Percentiles rank a stretch among this genome's conserved stretches.
Evolutionary conservation across 2,113 vertebrate species (phyloP).

Genomic region (Heterotilapia buettikoferi): DNA sequence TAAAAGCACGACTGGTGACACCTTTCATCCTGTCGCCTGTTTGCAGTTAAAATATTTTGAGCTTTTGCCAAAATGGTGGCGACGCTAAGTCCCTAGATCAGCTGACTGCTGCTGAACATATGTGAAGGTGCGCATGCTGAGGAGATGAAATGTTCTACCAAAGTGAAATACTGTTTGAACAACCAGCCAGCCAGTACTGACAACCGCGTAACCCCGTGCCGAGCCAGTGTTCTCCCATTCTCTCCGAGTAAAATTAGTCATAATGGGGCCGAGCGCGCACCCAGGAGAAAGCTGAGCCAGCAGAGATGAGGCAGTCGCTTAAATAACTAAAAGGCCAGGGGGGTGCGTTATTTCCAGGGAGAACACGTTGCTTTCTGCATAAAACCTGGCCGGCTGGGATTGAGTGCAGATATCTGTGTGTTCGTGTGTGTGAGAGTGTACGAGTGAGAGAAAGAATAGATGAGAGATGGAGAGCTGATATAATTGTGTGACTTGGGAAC

Average conservation of each 20-base stretch:
- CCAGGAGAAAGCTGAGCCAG: conserved; percentile 54
- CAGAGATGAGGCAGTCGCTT: conserved; percentile 53
- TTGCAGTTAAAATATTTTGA: background rate
- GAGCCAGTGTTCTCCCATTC: conserved; percentile 30
- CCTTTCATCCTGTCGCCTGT: background rate
- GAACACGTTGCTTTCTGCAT: conserved; percentile 52
- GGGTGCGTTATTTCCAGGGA: conserved; percentile 51
- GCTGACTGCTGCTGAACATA: background rate
- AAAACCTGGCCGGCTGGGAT: conserved; percentile 24
- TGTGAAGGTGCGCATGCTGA: background rate
- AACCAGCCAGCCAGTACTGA: conserved; percentile 32
- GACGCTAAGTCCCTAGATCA: background rate
- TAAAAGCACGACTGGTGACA: background rate
- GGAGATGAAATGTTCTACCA: conserved; percentile 32
- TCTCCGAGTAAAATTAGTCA: conserved; percentile 48
- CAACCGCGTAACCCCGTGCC: conserved; percentile 23
- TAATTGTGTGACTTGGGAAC: conserved; percentile 77
- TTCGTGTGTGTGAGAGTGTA: background rate
- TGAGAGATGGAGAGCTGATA: conserved; percentile 60
- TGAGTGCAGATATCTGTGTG: conserved; percentile 21
- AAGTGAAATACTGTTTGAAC: conserved; percentile 36
- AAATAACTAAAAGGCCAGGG: conserved; percentile 58
- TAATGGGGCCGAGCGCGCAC: conserved; percentile 37
- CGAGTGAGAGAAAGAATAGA: background rate
- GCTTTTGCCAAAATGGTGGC: background rate